Base-by-base conservation (phyloP, 2,888 invertebrate species). In the Acanthoscelides obtectus region DNA sequence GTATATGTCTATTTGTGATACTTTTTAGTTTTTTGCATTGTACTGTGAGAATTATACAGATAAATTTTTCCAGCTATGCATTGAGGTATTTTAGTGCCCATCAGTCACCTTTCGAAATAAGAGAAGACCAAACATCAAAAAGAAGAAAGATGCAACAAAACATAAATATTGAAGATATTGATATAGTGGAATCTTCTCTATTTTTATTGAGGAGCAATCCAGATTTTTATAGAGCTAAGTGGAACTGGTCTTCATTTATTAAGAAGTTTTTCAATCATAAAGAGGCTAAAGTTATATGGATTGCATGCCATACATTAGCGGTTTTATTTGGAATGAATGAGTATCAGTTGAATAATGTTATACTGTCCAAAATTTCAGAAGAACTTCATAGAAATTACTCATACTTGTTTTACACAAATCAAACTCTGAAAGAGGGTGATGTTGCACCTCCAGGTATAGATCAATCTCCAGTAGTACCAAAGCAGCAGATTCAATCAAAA, bases 161-260 rank as follows among this genome's bases (percentile, higher is more conserved):
- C 8, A 45, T 12, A 6, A 12, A 45, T 6, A 45, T 45, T 45
- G 71, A 63, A 45, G 90, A 91, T 78, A 80, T 88, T 72, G 88
- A 91, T 69, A 85, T 94, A 71, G 88, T 92, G 0, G 84, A 87
- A 73, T 88, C 90, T 68, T 91, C 90, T 81, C 89, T 90, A 79
- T 88, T 86, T 70, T 87, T 94, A 72, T 85, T 95, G 0, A 86
- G 84, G 72, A 88, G 88, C 74, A 87, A 91, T 76, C 88, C 91
- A 0, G 88, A 88, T 77, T 91, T 91, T 81, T 91, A 92, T 71
- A 89, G 90, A 74, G 85, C 87, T 3, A 89, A 90, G 80, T 94
- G 94, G 94, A 89, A 92, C 78, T 95, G 94, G 94, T 91, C 91
- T 0, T 86, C 86, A 25, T 94, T 94, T 86, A 86, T 93, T 0